Percentiles rank a stretch among this genome's conserved stretches.
Evolutionary conservation across 2,113 vertebrate species (phyloP).

Genomic region (Colaptes auratus): DNA sequence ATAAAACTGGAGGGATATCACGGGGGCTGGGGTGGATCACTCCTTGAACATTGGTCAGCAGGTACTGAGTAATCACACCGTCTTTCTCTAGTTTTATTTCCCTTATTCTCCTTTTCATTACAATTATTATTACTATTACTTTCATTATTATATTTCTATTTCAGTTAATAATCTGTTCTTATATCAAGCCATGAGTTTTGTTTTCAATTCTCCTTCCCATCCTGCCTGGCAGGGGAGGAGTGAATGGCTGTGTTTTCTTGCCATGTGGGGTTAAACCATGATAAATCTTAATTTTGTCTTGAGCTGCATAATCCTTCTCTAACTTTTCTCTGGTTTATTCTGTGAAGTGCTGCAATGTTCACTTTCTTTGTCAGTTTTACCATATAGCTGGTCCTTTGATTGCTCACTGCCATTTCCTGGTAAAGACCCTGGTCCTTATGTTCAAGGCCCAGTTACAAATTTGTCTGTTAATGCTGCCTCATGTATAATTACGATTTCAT

Average conservation of each 20-base stretch:
- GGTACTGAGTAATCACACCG: not conserved
- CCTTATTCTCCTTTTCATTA: not conserved
- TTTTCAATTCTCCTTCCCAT: not conserved
- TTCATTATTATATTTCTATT: not conserved
- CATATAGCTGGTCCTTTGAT: not conserved
- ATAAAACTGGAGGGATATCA: not conserved
- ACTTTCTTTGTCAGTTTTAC: not conserved
- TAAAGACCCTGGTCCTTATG: not conserved
- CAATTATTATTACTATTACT: not conserved
- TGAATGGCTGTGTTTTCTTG: not conserved
- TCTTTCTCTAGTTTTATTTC: not conserved
- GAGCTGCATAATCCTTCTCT: not conserved
- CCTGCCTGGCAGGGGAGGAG: not conserved
- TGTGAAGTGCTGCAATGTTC: not conserved
- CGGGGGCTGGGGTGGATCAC: not conserved
- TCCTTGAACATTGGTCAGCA: not conserved
- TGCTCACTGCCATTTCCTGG: not conserved
- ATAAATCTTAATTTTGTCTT: not conserved
- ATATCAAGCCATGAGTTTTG: not conserved
- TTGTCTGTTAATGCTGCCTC: not conserved
- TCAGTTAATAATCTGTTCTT: not conserved
- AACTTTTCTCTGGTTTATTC: not conserved
- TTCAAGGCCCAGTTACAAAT: not conserved
- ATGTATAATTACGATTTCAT: not conserved
- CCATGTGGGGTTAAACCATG: not conserved